Evolutionary conservation across 2,888 invertebrate genomes (phyloP).

Genomic region (Chrysodeixis includens): DNA sequence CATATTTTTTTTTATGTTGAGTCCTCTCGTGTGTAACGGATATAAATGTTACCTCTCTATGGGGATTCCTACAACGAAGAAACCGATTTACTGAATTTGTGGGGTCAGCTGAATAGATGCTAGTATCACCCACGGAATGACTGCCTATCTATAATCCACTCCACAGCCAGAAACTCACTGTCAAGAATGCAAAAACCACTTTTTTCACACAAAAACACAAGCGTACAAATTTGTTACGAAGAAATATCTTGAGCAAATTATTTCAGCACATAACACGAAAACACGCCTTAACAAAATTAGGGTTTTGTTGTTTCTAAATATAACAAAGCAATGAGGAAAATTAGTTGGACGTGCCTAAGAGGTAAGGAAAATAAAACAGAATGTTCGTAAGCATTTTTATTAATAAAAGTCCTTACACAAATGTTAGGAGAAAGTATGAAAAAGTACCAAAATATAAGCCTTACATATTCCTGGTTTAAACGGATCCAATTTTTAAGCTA

Average conservation of each 20-base stretch:
- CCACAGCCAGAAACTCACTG: no score
- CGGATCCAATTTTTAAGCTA: neutral
- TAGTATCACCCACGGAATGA: no score
- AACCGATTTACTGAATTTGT: no score
- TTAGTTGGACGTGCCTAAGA: neutral
- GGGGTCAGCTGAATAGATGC: no score
- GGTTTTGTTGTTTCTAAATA: neutral
- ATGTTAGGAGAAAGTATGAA: neutral
- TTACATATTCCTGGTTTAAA: neutral
- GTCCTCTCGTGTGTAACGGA: no score
- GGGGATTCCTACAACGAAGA: no score
- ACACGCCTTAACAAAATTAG: neutral
- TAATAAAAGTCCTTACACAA: neutral
- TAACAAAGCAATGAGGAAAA: slow-evolving; percentile 2
- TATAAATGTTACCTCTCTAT: no score
- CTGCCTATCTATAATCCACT: no score
- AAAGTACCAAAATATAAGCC: neutral
- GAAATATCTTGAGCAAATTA: neutral
- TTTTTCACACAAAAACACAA: no score
- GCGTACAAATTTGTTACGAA: neutral
- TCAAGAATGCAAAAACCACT: no score
- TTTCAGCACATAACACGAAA: neutral
- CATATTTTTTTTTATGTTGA: no score
- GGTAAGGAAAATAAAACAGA: neutral
- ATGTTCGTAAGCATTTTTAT: neutral